These are phyloP conservation scores for Cyclargus thomasi DNA, from an alignment of 1,140 invertebrate species.

Conservation along the genomic window DNA sequence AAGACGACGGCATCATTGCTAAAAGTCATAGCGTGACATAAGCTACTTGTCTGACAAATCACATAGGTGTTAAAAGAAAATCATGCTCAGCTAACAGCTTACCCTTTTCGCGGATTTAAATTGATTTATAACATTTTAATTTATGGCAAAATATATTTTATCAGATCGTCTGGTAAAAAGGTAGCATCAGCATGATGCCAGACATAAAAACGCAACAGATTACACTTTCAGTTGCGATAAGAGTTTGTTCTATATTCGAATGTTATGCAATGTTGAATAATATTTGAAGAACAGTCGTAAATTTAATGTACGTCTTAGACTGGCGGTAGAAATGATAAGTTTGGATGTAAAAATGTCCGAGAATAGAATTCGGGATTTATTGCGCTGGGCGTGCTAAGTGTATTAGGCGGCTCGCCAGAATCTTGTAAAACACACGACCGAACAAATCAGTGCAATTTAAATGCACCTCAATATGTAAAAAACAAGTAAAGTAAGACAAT, in stretches of 20 bases:
- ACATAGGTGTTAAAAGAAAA: no score
- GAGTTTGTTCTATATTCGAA: neutral
- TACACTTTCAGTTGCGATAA: neutral
- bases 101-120: no score
- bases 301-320: slow-evolving; percentile 15
- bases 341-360: slow-evolving; percentile 27
- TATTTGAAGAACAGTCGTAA: neutral
- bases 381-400: slow-evolving; percentile 37
- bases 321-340: slow-evolving; percentile 20
- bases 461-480: neutral
- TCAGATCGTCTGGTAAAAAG: neutral
- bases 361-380: slow-evolving; percentile 52
- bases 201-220: neutral
- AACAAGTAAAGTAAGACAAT: no score
- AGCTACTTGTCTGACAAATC: no score
- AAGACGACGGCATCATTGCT: neutral
- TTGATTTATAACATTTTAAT: no score
- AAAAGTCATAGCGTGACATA: no score
- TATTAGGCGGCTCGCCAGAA: slow-evolving; percentile 56
- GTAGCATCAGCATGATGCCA: neutral
- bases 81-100: no score
- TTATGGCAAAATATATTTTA: no score
- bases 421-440: slow-evolving; percentile 30
- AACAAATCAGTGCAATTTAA: slow-evolving; percentile 34
- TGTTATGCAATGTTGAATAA: neutral